These are phyloP conservation scores for Porites rus DNA, from an alignment of 92 coral and sea anemone species.

Conservation along the genomic window DNA sequence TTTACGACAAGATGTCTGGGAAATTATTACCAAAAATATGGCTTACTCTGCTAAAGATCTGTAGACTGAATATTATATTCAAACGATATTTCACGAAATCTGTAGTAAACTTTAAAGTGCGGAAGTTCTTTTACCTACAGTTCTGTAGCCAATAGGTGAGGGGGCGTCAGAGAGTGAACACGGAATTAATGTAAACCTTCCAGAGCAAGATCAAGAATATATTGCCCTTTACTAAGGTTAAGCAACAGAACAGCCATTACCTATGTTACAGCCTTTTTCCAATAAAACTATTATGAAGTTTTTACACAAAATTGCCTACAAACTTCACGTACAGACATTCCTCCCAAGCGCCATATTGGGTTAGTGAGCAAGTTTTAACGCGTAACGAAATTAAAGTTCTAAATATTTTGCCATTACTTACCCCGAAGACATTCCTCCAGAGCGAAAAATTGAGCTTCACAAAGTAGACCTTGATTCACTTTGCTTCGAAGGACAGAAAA, in stretches of 20 bases:
- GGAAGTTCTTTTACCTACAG: slow-evolving; percentile 11
- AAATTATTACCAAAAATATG: background rate
- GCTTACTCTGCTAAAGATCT: background rate
- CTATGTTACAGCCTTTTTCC: background rate
- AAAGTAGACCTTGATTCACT: slow-evolving; percentile 62
- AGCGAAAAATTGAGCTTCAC: slow-evolving; percentile 60
- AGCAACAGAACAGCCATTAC: background rate
- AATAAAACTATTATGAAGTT: background rate
- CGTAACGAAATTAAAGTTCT: slow-evolving; percentile 23
- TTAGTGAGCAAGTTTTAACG: background rate
- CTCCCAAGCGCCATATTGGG: slow-evolving; percentile 42
- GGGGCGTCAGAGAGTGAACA: slow-evolving; percentile 46
- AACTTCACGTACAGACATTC: slow-evolving; percentile 8
- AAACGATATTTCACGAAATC: background rate
- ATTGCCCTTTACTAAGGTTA: background rate
- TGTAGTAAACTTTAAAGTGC: background rate
- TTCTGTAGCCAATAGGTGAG: slow-evolving; percentile 6
- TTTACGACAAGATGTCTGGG: background rate
- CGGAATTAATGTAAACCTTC: slow-evolving; percentile 27
- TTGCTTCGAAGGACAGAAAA: slow-evolving; percentile 53
- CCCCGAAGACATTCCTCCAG: slow-evolving; percentile 70
- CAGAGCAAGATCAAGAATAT: slow-evolving; percentile 5
- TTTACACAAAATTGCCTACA: slow-evolving; percentile 18
- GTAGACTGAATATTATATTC: background rate
- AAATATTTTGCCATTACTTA: slow-evolving; percentile 39